Conservation (phyloP, 2,797 vertebrate species). For the Neosalanx taihuensis region DNA sequence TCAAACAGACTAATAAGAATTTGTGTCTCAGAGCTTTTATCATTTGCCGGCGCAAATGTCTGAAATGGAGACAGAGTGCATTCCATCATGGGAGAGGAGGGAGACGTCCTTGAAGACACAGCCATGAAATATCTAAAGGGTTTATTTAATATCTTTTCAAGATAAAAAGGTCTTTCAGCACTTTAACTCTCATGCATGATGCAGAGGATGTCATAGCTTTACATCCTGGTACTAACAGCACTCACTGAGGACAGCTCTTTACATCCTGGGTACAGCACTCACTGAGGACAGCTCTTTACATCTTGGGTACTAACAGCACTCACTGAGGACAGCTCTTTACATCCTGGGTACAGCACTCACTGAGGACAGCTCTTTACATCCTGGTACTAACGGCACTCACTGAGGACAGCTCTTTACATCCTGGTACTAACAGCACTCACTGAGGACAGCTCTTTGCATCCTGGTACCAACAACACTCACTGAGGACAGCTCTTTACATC, state of each 20-base stretch:
- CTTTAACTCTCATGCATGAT: slow-evolving; percentile 44
- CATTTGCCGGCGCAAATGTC: slow-evolving; percentile 58
- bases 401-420: too few relatives aligned
- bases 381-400: too few relatives aligned
- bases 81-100: slow-evolving; percentile 23
- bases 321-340: too few relatives aligned
- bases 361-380: too few relatives aligned
- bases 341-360: too few relatives aligned
- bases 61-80: slow-evolving; percentile 56
- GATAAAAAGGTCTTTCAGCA: slow-evolving; percentile 63
- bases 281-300: too few relatives aligned
- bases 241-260: slow-evolving; percentile 45
- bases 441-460: too few relatives aligned
- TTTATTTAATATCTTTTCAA: slow-evolving; percentile 74
- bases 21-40: slow-evolving; percentile 61
- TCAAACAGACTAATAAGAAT: slow-evolving; percentile 65
- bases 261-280: slow-evolving; percentile 62
- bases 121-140: slow-evolving; percentile 64
- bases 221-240: slow-evolving; percentile 34
- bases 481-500: slow-evolving; percentile 46
- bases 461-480: not conserved
- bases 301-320: too few relatives aligned
- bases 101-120: slow-evolving; percentile 59
- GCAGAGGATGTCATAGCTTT: slow-evolving; percentile 50
- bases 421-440: too few relatives aligned